A percentile compares a stretch with the other conserved stretches of the same genome.
Conservation (phyloP, 2,113 vertebrate genomes). For the Addax nasomaculatus region DNA sequence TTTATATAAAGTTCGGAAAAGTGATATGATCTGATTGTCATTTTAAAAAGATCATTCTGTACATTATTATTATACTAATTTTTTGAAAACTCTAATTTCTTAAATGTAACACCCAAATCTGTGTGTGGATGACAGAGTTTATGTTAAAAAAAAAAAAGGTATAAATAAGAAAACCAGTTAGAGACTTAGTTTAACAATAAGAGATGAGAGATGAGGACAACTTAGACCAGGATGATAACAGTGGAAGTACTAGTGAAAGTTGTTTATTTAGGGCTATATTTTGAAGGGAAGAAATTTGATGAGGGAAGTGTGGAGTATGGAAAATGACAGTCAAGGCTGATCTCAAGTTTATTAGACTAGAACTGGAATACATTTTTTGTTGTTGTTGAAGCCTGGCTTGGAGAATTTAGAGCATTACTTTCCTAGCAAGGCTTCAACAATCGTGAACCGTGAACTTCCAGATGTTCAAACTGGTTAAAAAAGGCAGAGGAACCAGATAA, state of each 20-base stretch:
- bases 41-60: neutral
- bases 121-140: neutral
- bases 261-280: neutral
- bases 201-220: neutral
- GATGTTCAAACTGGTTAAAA: neutral
- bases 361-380: neutral
- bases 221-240: neutral
- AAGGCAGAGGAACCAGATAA: neutral
- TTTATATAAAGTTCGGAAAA: neutral
- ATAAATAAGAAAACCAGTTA: neutral
- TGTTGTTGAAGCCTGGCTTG: no score
- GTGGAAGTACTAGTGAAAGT: neutral
- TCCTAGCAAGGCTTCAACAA: neutral
- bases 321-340: neutral
- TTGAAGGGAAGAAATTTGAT: neutral
- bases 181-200: neutral
- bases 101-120: neutral
- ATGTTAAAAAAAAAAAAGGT: neutral
- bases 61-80: neutral
- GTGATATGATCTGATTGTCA: neutral
- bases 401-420: no score
- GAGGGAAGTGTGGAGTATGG: neutral
- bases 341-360: neutral
- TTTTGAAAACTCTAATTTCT: neutral
- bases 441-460: neutral